Evolutionary conservation across 2,113 vertebrate species (phyloP).

Genomic region (Carlito syrichta): DNA sequence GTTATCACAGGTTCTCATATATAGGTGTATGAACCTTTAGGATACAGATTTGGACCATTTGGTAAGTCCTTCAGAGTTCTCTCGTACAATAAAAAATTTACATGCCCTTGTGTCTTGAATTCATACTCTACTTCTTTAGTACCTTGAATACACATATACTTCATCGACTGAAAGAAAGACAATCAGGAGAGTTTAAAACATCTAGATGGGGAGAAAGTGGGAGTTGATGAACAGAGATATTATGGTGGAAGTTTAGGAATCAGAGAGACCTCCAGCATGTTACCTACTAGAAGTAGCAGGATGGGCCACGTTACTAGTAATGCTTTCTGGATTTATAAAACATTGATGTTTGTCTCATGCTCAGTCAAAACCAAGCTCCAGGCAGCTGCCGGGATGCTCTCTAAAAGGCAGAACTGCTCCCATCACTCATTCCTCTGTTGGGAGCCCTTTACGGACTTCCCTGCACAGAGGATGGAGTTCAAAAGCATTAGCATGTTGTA

Average conservation of each 20-base stretch:
- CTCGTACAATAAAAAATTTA: background rate
- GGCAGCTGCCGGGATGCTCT: background rate
- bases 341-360: background rate
- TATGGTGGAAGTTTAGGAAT: background rate
- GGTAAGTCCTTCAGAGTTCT: background rate
- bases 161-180: background rate
- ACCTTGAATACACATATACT: background rate
- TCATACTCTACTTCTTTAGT: background rate
- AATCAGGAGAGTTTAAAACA: background rate
- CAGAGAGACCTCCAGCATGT: background rate
- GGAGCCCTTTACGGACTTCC: background rate
- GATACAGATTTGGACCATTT: background rate
- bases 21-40: background rate
- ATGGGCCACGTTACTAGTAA: background rate
- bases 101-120: background rate
- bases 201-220: background rate
- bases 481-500: accelerated
- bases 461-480: background rate
- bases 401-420: background rate
- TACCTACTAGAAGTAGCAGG: background rate
- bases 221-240: background rate
- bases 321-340: background rate
- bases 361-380: background rate
- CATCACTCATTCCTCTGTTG: background rate
- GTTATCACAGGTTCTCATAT: background rate